Evolutionary conservation across 2,888 invertebrate genomes (phyloP).

Genomic region (Drosophila mayaguana): DNA sequence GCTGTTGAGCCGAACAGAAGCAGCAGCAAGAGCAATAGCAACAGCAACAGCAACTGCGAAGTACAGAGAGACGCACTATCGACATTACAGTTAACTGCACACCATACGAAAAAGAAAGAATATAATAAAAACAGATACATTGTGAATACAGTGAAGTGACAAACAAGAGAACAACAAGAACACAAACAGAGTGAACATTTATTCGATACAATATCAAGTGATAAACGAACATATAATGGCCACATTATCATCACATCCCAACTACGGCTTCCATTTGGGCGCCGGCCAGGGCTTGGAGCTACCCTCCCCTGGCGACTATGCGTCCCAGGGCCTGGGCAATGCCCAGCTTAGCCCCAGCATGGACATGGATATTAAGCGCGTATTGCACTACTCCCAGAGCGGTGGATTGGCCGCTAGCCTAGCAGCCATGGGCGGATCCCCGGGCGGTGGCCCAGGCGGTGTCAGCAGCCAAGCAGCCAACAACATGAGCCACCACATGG

Average conservation of each 20-base stretch:
- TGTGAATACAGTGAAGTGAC: conserved; percentile 49
- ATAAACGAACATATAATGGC: conserved; percentile 76
- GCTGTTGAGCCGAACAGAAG: conserved; percentile 79
- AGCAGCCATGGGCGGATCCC: conserved; percentile 84
- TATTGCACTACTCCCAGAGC: conserved; percentile 84
- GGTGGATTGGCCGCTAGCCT: conserved; percentile 82
- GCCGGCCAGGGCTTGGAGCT: conserved; percentile 83
- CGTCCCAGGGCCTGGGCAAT: conserved; percentile 78
- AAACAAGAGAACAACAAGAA: conserved; percentile 35
- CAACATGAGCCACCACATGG: conserved; percentile 83
- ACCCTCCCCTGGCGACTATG: conserved; percentile 84
- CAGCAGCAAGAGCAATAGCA: conserved; percentile 55
- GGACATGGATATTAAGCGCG: conserved; percentile 85
- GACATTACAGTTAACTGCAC: conserved; percentile 30
- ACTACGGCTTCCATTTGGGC: conserved; percentile 84
- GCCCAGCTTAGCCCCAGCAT: conserved; percentile 75
- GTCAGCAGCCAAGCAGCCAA: conserved; percentile 75
- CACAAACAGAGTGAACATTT: conserved; percentile 35
- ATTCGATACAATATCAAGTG: conserved; percentile 41
- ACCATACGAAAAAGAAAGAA: conserved; percentile 8
- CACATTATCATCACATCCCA: conserved; percentile 84
- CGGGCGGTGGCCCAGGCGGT: conserved; percentile 81
- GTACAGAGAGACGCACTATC: conserved; percentile 39
- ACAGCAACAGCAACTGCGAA: conserved; percentile 27
- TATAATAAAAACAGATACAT: conserved; percentile 39